Evolutionary conservation across 1,140 invertebrate species (phyloP), one percentile per base, ranked within the genome.

Genomic region (Platorchestia sp.): DNA sequence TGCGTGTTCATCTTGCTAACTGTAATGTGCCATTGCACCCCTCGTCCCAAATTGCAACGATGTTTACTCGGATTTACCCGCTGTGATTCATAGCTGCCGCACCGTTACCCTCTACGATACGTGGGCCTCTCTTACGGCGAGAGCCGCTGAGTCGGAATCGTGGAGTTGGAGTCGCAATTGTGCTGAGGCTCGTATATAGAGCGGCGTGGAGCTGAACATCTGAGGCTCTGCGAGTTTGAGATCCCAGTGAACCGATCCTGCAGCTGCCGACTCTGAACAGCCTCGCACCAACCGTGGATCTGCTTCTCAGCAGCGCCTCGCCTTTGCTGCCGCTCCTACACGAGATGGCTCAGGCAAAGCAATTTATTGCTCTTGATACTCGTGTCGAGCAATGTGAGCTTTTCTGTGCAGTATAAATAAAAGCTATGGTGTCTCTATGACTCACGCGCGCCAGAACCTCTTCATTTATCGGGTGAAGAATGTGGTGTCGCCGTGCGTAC

Each of bases 21-120:
- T 93, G 91, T 93, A 93, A 93, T 93, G 91, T 93, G 91, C 43
- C 91, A 93, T 93, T 93, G 91, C 91, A 93, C 41, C 91, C 91
- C 91, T 93, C 91, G 91, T 93, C 43, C 91, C 91, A 93, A 93
- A 93, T 93, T 93, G 91, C 91, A 93, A 93, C 91, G 91, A 93
- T 93, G 91, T 93, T 93, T 93, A 93, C 91, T 93, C 45, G 91
- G 91, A 93, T 93, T 93, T 93, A 44, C 43, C 91, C 91, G 43
- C 91, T 45, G 91, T 93, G 91, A 93, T 93, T 93, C 91, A 93
- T 93, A 44, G 91, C 91, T 44, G 16, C 40, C 44, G 91, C 91
- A 47, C 45, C 91, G 91, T 93, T 93, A 93, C 45, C 87, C 87
- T 89, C 87, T 89, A 89, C 43, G 87, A 89, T 42, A 43, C 41